Evolutionary conservation across 2,888 invertebrate species (phyloP).

Genomic region (Xanthorhoe designata): DNA sequence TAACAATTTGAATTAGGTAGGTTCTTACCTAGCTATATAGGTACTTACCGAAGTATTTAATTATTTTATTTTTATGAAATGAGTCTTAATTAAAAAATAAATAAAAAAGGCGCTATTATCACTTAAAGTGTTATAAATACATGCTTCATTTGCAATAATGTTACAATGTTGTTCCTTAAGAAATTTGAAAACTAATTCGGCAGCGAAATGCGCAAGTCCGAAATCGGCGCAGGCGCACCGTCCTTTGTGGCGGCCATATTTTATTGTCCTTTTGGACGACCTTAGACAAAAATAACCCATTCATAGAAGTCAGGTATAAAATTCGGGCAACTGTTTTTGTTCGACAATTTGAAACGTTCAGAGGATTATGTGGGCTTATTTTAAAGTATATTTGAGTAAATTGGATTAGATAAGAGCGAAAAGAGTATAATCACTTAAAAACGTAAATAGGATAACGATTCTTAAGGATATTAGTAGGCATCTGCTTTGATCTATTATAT

Average conservation of each 20-base stretch:
- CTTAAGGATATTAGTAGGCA: too few species aligned
- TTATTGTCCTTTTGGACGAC: conserved; percentile 71
- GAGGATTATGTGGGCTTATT: conserved; percentile 30
- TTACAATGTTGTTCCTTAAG: background rate
- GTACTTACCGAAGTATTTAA: too few species aligned
- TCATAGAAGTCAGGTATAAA: conserved; percentile 82
- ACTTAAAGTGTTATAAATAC: background rate
- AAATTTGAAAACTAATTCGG: background rate
- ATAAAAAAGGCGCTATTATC: too few species aligned
- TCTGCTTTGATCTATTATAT: too few species aligned
- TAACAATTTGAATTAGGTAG: too few species aligned
- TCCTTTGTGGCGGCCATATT: conserved; percentile 81
- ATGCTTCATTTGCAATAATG: too few species aligned
- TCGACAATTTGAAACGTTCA: conserved; percentile 35
- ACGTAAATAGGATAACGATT: too few species aligned
- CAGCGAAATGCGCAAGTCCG: conserved; percentile 74
- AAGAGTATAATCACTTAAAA: background rate
- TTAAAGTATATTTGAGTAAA: conserved; percentile 10
- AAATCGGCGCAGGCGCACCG: conserved; percentile 71
- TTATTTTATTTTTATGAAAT: too few species aligned
- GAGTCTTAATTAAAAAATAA: too few species aligned
- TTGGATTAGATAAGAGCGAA: background rate
- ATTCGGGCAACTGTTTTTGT: conserved; percentile 55
- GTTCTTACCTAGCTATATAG: too few species aligned
- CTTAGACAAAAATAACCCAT: conserved; percentile 76